These are phyloP conservation scores for Corythornis vintsioides DNA, from an alignment of 2,113 vertebrate species.

Conservation along the genomic window DNA sequence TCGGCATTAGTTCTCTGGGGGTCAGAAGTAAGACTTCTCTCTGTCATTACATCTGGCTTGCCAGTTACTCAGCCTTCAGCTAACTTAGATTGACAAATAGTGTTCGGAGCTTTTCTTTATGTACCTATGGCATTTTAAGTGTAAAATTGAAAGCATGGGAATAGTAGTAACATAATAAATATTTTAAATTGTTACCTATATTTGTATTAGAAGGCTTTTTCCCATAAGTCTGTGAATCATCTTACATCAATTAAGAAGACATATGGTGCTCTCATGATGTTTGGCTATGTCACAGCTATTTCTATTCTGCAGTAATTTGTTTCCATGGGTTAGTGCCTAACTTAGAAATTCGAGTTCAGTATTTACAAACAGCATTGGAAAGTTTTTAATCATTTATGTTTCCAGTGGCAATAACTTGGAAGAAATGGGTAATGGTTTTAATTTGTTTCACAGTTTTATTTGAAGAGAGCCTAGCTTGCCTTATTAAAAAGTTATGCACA, in stretches of 20 bases:
- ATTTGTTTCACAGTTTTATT: slow-evolving; percentile 58
- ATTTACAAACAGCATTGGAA: slow-evolving; percentile 35
- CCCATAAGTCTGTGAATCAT: neutral
- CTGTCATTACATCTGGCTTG: neutral
- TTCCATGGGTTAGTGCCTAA: slow-evolving; percentile 46
- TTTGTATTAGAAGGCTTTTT: neutral
- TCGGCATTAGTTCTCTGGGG: neutral
- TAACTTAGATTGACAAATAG: neutral
- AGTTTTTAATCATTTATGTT: slow-evolving; percentile 32
- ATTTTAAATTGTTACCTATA: neutral
- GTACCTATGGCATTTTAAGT: neutral
- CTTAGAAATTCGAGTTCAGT: slow-evolving; percentile 23
- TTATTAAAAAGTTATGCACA: slow-evolving; percentile 11
- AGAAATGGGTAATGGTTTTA: slow-evolving; percentile 38
- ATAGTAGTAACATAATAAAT: neutral
- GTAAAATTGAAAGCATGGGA: neutral
- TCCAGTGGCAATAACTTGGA: slow-evolving; percentile 63
- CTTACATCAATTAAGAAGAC: neutral
- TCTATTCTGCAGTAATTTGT: slow-evolving; percentile 8
- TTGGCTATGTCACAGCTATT: slow-evolving; percentile 27
- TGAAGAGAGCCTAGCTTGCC: slow-evolving; percentile 13
- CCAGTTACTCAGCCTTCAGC: neutral
- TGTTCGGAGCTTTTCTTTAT: neutral
- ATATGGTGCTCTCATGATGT: slow-evolving; percentile 7
- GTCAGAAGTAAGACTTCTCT: neutral